Conservation (phyloP, 2,797 vertebrate species). For the Petrocephalus schoutedeni region DNA sequence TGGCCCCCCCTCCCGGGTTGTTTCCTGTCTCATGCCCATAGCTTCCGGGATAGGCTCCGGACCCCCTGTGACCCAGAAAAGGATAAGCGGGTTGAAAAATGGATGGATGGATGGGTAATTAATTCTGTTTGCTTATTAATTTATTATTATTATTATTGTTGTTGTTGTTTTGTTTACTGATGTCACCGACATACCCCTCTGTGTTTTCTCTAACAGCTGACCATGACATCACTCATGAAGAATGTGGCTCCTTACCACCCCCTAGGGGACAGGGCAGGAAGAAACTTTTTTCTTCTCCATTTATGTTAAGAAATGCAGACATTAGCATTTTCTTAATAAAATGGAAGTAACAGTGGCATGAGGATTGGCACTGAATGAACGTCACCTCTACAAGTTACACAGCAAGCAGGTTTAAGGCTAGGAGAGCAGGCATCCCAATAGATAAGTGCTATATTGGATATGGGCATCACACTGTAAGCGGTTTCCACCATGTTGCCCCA, state of each 20-base stretch:
- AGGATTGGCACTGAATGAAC: neutral
- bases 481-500: neutral
- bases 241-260: neutral
- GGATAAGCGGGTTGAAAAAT: too few species aligned
- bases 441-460: neutral
- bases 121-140: too few species aligned
- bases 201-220: neutral
- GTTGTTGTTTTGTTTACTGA: neutral
- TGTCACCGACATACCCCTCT: neutral
- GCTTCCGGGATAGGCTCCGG: too few species aligned
- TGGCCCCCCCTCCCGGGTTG: too few species aligned
- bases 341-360: neutral
- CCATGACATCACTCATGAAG: neutral
- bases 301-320: neutral
- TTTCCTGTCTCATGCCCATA: too few species aligned
- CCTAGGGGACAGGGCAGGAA: neutral
- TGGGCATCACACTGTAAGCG: neutral
- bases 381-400: neutral
- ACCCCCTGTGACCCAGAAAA: too few species aligned
- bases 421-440: neutral
- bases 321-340: neutral
- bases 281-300: neutral
- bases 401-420: neutral
- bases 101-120: too few species aligned
- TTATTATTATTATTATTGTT: neutral